Conservation (phyloP, 2,113 vertebrate species). For the Ophiodon elongatus region DNA sequence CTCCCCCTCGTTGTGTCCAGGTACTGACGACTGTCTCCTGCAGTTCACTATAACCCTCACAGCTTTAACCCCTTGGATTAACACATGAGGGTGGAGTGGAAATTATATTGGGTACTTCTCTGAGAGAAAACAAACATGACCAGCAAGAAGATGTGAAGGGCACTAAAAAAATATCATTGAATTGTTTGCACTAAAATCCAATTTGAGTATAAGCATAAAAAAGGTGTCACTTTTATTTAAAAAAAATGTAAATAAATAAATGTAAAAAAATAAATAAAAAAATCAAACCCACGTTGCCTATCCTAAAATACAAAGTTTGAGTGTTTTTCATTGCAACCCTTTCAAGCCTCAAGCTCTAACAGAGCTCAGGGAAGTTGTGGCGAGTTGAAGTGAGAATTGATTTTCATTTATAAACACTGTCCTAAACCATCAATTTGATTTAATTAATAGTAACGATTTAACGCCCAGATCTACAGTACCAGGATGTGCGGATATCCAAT, state of each 20-base stretch:
- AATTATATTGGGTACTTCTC: neutral
- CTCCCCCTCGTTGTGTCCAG: constrained; percentile 96
- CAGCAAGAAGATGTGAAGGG: neutral
- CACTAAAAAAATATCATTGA: too few species aligned
- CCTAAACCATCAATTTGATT: too few species aligned
- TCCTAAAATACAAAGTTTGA: neutral
- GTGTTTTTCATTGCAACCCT: neutral
- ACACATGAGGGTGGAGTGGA: neutral
- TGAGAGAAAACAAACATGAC: neutral
- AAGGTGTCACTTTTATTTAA: too few species aligned
- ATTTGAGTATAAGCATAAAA: neutral
- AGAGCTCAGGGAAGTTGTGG: too few species aligned
- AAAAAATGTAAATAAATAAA: neutral
- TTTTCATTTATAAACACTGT: too few species aligned
- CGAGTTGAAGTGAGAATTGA: too few species aligned
- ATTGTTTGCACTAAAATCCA: too few species aligned
- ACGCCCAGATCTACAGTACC: too few species aligned
- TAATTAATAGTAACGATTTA: too few species aligned
- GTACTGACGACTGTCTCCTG: constrained; percentile 74
- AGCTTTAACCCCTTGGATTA: neutral
- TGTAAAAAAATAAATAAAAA: too few species aligned
- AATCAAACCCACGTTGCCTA: neutral
- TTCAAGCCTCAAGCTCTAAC: neutral
- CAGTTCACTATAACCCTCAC: neutral
- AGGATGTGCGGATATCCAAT: too few species aligned